Evolutionary conservation across 2,113 vertebrate genomes (phyloP), one percentile per base, ranked within the genome.

Genomic region (Fukomys damarensis): DNA sequence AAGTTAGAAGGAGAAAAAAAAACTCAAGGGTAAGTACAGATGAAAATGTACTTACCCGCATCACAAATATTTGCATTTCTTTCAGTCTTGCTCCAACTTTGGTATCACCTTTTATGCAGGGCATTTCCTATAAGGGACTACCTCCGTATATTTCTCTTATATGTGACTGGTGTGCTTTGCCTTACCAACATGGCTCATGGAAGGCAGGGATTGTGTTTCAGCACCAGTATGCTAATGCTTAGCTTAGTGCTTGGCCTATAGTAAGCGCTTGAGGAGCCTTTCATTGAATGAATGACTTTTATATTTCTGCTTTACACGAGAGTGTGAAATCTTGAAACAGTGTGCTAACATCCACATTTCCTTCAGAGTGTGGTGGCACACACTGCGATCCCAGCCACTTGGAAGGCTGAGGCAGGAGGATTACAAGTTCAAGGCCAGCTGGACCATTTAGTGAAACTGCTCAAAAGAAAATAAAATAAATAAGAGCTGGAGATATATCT

Each of bases 51-150:
- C 80, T 91, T 96, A 68, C 89, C 68, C 28, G 1, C 49, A 77
- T 58, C 72, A 28, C 16, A 61, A 35, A 32, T 5, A 84, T 96
- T 97, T 93, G 88, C 56, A 68, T 96, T 87, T 97, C 87, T 94
- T 93, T 94, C 38, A n/a, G 41, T 91, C 80, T 72, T 82, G 86
- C 24, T 83, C 87, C 93, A 83, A 83, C 20, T 83, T 93, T 80
- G 86, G 19, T n/a, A 46, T 85, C 72, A 13, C 20, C 61, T 58
- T 87, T 87, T 72, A 77, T 72, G 58, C 54, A 94, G 92, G 84
- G 79, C 56, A 38, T 86, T 97, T 96, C 86, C 91, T 87, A 17
- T 13, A 30, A 61, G 95, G 61, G 84, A 72, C 32, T 76, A 43
- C 54, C 38, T 79, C 17, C 3, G 12, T 82, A 32, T 0, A 11